A percentile compares a stretch with the other conserved stretches of the same genome.
Evolutionary conservation across 2,797 vertebrate genomes (phyloP).

Genomic region (Dromococcyx pavoninus): DNA sequence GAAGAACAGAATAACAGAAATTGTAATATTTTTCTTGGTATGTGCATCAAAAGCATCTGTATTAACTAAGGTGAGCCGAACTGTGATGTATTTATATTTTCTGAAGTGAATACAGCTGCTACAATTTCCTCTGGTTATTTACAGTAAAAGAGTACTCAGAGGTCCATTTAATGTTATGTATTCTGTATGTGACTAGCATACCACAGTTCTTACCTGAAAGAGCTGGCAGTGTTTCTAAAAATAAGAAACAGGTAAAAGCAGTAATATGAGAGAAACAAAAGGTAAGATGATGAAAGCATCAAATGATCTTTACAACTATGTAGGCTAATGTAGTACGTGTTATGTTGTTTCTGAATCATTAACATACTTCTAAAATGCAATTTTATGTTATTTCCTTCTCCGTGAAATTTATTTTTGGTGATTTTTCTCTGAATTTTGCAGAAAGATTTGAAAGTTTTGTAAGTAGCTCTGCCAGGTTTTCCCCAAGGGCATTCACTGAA

Average conservation of each 20-base stretch:
- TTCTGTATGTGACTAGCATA: neutral
- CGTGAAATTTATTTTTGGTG: neutral
- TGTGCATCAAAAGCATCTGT: neutral
- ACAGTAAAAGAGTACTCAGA: neutral
- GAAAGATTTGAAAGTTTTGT: neutral
- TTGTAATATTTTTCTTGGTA: neutral
- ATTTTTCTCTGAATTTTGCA: neutral
- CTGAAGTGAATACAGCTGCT: neutral
- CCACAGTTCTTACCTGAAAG: neutral
- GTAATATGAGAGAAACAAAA: neutral
- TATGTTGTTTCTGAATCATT: neutral
- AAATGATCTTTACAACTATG: neutral
- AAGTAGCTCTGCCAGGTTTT: neutral
- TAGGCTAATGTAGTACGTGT: neutral
- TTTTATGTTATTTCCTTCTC: neutral
- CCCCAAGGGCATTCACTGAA: neutral
- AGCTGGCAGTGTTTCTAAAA: neutral
- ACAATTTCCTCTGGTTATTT: neutral
- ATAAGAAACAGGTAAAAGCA: neutral
- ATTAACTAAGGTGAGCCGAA: neutral
- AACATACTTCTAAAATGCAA: neutral
- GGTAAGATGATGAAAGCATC: neutral
- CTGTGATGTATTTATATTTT: neutral
- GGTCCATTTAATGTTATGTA: neutral
- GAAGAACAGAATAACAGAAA: neutral